Conservation (phyloP, 2,888 invertebrate species). For the Drosophila mayaguana region DNA sequence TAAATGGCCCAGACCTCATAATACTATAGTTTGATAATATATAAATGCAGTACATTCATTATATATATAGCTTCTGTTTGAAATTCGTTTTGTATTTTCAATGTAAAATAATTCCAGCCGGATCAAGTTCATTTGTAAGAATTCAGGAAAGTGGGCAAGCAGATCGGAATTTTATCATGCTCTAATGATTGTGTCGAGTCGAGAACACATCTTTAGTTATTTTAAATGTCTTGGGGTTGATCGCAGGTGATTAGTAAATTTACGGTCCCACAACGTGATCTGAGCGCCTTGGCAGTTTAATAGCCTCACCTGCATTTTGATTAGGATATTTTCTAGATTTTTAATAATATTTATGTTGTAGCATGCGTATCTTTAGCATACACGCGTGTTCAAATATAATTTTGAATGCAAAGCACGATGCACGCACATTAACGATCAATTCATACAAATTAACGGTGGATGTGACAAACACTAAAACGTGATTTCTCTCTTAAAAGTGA, state of each 20-base stretch:
- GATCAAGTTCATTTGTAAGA: not conserved
- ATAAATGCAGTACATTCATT: conserved; percentile 11
- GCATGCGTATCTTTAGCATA: no score
- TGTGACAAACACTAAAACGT: not conserved
- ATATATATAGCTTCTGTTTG: conserved; percentile 15
- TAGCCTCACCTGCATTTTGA: not conserved
- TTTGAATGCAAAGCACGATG: conserved; percentile 1
- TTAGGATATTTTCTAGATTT: not conserved
- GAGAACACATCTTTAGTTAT: not conserved
- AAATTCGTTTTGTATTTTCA: not conserved
- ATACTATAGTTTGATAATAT: conserved; percentile 17
- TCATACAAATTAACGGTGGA: conserved; percentile 4
- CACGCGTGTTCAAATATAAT: not conserved
- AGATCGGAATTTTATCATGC: not conserved
- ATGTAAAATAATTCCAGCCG: not conserved
- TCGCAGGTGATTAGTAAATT: not conserved
- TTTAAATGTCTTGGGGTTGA: not conserved
- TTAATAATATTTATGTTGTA: not conserved
- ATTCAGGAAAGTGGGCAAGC: not conserved
- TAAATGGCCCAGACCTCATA: conserved; percentile 50
- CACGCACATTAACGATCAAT: not conserved
- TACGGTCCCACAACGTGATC: not conserved
- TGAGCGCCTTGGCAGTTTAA: not conserved
- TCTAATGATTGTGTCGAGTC: not conserved
- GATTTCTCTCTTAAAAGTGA: not conserved